Base-by-base conservation (phyloP, 1,140 invertebrate genomes). In the Ooceraea biroi region DNA sequence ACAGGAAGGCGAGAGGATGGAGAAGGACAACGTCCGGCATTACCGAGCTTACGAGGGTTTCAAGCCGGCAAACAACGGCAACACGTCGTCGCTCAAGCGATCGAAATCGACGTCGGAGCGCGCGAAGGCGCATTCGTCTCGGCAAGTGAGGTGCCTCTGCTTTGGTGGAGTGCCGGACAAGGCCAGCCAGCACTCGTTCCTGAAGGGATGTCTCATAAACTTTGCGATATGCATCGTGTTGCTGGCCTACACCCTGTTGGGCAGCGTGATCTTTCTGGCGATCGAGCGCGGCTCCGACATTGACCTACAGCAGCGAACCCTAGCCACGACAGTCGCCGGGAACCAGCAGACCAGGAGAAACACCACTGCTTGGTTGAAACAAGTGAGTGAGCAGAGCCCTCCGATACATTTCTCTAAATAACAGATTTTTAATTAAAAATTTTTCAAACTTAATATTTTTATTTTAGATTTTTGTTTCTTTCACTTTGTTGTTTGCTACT, bases 231-330 rank as follows among this genome's bases (percentile, higher is more conserved):
- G 98, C 91, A 96, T 96, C 48, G 95, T 99, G 30, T 96, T 99
- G 0, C 95, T 99, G 3, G 97, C 97, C 3, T 99, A 99, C 94
- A 98, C 98, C 0, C 95, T 99, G 12, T 94, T 99, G 65, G 98
- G 98, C 19, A 98, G 98, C 48, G 97, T 99, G 91, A 97, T 99
- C 88, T 99, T 99, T 92, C 95, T 98, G 52, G 97, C 97, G 22
- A 97, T 99, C 48, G 98, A 99, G 95, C 97, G 97, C 52, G 96
- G 95, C 90, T 95, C 95, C 91, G 97, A 95, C 46, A 92, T 90
- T 46, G 87, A 86, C 1, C 95, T 95, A 85, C 96, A 96, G 87
- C 96, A 96, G 89, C 95, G 96, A 87, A 96, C 96, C 11, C 90
- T 96, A 55, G 96, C 96, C 1, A 95, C 96, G 11, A 96, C 96